A percentile compares a stretch with the other conserved stretches of the same genome.
phyloP scores from a whole-genome alignment of 2,113 vertebrate species.

The Microtus richardsoni region DNA sequence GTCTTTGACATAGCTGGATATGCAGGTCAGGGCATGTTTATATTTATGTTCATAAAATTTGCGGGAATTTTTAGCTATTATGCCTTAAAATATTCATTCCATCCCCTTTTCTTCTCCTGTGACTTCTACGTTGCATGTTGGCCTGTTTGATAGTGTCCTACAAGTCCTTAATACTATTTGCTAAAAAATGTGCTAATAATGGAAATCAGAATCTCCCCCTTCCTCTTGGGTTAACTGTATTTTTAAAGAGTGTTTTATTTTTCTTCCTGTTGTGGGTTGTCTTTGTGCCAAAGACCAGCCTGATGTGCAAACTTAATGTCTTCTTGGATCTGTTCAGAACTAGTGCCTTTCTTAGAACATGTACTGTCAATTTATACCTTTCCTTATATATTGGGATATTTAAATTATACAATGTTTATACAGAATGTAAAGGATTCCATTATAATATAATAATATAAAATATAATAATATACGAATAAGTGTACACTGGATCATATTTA shows the following conservation, averaged over 20 bases:
- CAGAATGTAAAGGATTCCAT: background rate
- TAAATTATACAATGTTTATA: background rate
- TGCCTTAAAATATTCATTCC: background rate
- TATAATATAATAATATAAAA: background rate
- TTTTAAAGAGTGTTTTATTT: background rate
- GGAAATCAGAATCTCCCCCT: background rate
- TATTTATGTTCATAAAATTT: background rate
- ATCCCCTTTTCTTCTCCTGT: background rate
- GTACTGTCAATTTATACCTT: background rate
- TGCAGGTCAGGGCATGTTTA: background rate
- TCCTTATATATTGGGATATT: background rate
- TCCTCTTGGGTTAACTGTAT: background rate
- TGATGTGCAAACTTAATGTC: background rate
- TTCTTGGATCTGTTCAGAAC: background rate
- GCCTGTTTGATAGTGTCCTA: background rate
- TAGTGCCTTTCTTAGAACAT: background rate
- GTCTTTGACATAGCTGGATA: background rate
- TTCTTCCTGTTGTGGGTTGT: background rate
- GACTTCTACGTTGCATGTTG: background rate
- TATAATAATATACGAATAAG: background rate
- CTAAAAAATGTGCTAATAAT: background rate
- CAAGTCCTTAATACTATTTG: background rate
- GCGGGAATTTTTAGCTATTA: background rate
- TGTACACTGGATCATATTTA: background rate
- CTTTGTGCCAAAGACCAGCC: background rate